A percentile compares a stretch with the other conserved stretches of the same genome.
phyloP scores from a whole-genome alignment of 2,113 vertebrate genomes.

The Illadopsis cleaveri region DNA sequence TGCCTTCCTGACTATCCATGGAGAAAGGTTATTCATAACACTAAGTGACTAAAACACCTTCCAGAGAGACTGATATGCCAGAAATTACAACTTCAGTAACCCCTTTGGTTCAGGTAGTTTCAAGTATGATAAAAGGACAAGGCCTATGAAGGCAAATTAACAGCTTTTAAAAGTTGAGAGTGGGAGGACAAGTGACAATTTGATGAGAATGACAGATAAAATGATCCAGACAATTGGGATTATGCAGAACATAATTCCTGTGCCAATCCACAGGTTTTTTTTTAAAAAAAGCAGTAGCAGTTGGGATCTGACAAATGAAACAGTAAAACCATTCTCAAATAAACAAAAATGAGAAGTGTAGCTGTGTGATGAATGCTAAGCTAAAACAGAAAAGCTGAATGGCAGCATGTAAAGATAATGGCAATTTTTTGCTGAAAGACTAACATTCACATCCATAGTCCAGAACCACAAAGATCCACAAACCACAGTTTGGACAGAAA shows the following conservation, averaged over 20 bases:
- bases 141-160: conserved; percentile 10
- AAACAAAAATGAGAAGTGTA: neutral
- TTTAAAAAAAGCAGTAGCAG: neutral
- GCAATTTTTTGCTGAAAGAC: neutral
- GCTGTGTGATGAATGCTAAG: neutral
- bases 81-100: neutral
- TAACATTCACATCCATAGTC: neutral
- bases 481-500: neutral
- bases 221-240: conserved; percentile 27
- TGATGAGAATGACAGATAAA: conserved; percentile 34
- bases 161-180: conserved; percentile 26
- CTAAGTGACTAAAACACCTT: neutral
- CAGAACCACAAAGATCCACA: neutral
- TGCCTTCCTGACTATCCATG: neutral
- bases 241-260: conserved; percentile 16
- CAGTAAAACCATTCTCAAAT: neutral
- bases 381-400: neutral
- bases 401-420: neutral
- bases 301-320: neutral
- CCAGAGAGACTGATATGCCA: neutral
- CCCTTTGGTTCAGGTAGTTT: neutral
- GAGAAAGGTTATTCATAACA: neutral
- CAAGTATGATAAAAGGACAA: neutral
- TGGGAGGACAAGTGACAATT: conserved; percentile 23
- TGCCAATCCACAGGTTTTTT: neutral